Evolutionary conservation across 1,140 invertebrate genomes (phyloP).

Genomic region (Aphelinus atriplicis): DNA sequence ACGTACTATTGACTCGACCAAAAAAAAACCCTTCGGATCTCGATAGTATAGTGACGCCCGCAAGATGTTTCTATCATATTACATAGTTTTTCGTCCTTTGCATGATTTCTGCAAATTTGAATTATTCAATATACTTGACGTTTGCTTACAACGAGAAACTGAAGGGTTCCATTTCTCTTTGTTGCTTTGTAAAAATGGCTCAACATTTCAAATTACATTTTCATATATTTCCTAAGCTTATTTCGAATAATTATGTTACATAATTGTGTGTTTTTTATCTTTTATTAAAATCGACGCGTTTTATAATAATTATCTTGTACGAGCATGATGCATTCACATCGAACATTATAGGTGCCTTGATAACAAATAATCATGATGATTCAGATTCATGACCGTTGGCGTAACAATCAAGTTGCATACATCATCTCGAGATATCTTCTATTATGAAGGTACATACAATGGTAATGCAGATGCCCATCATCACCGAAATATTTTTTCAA

Average conservation of each 20-base stretch:
- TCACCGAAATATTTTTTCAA: constrained; percentile 2
- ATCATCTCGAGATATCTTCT: constrained; percentile 16
- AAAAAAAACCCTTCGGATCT: constrained; percentile 28
- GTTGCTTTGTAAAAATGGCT: constrained; percentile 22
- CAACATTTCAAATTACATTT: constrained; percentile 5
- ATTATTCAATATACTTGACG: not conserved
- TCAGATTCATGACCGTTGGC: not conserved
- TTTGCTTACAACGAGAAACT: not conserved
- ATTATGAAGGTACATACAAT: constrained; percentile 27
- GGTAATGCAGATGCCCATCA: constrained; percentile 30
- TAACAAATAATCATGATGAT: constrained; percentile 32
- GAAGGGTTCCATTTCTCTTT: constrained; percentile 25
- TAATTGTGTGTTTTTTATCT: constrained; percentile 7
- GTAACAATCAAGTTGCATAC: constrained; percentile 12
- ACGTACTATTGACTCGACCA: constrained; percentile 38
- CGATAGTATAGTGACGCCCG: constrained; percentile 4
- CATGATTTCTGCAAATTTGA: not conserved
- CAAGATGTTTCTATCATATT: constrained; percentile 1
- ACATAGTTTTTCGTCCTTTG: constrained; percentile 16
- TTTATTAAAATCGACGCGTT: not conserved
- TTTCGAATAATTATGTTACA: not conserved
- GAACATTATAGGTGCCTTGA: constrained; percentile 40
- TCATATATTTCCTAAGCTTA: not conserved
- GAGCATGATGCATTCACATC: constrained; percentile 36
- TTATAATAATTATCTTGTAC: constrained; percentile 1